phyloP scores from a whole-genome alignment of 1,140 invertebrate genomes.

The Saxidomus purpurata region DNA sequence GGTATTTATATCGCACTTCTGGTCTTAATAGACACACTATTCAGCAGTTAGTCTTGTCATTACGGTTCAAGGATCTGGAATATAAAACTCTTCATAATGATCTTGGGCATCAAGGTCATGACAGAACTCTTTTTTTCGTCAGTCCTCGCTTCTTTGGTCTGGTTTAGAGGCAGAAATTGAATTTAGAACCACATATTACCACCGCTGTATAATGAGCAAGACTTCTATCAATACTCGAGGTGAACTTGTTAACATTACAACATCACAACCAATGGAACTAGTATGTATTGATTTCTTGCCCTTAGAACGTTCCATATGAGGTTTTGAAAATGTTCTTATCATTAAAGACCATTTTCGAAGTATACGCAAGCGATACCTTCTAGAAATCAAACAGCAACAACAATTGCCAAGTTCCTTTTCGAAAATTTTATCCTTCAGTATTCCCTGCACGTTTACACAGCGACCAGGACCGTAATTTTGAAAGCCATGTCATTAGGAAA shows the following conservation, averaged over 20 bases:
- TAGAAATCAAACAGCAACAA: constrained; percentile 16
- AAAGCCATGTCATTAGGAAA: too few relatives aligned
- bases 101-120: too few relatives aligned
- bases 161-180: constrained; percentile 46
- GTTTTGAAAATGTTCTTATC: constrained; percentile 16
- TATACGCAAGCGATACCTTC: constrained; percentile 20
- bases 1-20: constrained; percentile 33
- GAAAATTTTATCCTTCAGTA: too few relatives aligned
- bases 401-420: too few relatives aligned
- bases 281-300: constrained; percentile 18
- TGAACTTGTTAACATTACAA: constrained; percentile 45
- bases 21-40: background rate
- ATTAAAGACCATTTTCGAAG: constrained; percentile 33
- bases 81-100: constrained; percentile 14
- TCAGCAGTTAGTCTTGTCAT: constrained; percentile 52
- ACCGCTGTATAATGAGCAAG: too few relatives aligned
- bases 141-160: constrained; percentile 56
- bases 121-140: constrained; percentile 40
- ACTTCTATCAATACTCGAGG: too few relatives aligned
- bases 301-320: background rate
- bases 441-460: too few relatives aligned
- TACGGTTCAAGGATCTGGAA: constrained; percentile 10
- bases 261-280: too few relatives aligned
- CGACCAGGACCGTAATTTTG: too few relatives aligned
- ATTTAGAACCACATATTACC: background rate